A percentile compares a stretch with the other conserved stretches of the same genome.
phyloP scores from a whole-genome alignment of 2,888 invertebrate genomes.

The Chromoteleia sp. region DNA sequence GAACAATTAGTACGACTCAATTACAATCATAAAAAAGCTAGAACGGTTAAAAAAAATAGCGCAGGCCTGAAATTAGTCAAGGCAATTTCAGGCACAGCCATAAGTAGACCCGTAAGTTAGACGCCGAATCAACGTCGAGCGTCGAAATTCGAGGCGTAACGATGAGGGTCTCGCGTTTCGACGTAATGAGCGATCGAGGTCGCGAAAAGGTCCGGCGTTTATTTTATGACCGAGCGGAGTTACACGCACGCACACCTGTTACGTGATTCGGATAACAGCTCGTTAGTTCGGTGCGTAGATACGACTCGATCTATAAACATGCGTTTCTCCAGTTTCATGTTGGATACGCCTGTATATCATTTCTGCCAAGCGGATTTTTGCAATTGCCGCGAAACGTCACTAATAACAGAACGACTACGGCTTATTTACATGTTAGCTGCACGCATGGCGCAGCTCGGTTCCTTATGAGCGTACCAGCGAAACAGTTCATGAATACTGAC shows the following conservation, averaged over 20 bases:
- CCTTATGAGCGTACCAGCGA: constrained; percentile 47
- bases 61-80: no score
- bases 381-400: constrained; percentile 72
- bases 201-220: constrained; percentile 26
- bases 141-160: neutral
- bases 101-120: constrained; percentile 1
- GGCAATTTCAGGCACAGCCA: neutral
- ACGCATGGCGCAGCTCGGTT: constrained; percentile 62
- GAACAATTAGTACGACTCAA: no score
- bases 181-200: constrained; percentile 41
- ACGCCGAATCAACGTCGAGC: neutral
- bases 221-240: constrained; percentile 37
- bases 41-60: no score
- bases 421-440: constrained; percentile 78
- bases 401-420: constrained; percentile 76
- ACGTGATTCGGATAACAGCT: constrained; percentile 60
- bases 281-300: constrained; percentile 42
- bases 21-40: no score
- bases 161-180: neutral
- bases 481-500: constrained; percentile 74
- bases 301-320: constrained; percentile 49
- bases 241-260: constrained; percentile 58
- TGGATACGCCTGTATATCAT: constrained; percentile 74
- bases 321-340: constrained; percentile 58
- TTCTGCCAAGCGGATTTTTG: constrained; percentile 76